Percentiles rank a stretch among this genome's conserved stretches.
phyloP scores from a whole-genome alignment of 2,888 invertebrate species.

The Ochropleura leucogaster region DNA sequence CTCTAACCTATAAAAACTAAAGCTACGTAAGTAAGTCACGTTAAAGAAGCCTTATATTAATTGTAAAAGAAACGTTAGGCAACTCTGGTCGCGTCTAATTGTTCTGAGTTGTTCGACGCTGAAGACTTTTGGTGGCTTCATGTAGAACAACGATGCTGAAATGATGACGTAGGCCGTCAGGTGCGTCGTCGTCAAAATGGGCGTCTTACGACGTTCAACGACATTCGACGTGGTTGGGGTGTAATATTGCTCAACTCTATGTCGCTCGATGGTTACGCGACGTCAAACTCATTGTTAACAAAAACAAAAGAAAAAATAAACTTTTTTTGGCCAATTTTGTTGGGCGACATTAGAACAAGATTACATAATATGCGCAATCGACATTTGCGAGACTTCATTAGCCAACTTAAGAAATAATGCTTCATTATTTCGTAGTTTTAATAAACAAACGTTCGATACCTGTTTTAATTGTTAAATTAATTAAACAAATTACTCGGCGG shows the following conservation, averaged over 20 bases:
- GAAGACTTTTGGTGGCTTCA: slow-evolving; percentile 37
- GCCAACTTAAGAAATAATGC: slow-evolving; percentile 12
- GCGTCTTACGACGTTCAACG: neutral
- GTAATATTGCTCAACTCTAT: slow-evolving; percentile 45
- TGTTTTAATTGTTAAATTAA: slow-evolving; percentile 53
- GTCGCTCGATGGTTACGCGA: slow-evolving; percentile 10
- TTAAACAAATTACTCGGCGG: slow-evolving; percentile 37
- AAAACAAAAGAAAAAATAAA: slow-evolving; percentile 3
- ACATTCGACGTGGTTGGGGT: slow-evolving; percentile 20
- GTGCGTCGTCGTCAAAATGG: slow-evolving; percentile 13
- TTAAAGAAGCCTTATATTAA: neutral
- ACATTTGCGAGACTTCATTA: neutral
- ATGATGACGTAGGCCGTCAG: slow-evolving; percentile 34
- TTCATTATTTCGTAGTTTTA: slow-evolving; percentile 3
- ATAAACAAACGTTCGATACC: slow-evolving; percentile 14
- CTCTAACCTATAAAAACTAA: neutral
- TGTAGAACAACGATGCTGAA: slow-evolving; percentile 25
- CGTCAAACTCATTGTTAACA: slow-evolving; percentile 4
- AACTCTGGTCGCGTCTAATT: slow-evolving; percentile 17
- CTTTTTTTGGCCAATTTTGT: slow-evolving; percentile 16
- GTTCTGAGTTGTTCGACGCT: slow-evolving; percentile 28
- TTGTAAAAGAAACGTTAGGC: slow-evolving; percentile 29
- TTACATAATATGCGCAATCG: slow-evolving; percentile 15
- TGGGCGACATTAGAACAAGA: neutral
- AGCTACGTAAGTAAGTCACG: slow-evolving; percentile 6